phyloP scores from a whole-genome alignment of 2,113 vertebrate genomes.

The Asarcornis scutulata region DNA sequence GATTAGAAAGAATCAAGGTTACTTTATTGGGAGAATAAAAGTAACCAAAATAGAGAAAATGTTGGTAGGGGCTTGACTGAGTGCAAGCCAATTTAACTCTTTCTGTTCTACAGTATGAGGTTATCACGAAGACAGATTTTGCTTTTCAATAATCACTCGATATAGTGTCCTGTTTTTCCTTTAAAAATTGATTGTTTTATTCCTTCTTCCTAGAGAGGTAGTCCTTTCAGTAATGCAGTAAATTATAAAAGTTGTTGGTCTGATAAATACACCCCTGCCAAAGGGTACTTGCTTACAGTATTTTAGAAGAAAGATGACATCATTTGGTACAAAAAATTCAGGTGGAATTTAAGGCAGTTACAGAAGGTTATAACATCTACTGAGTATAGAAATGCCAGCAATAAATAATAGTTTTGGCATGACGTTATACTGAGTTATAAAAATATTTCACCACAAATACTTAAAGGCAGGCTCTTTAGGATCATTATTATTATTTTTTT shows the following conservation, averaged over 20 bases:
- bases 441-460: not conserved
- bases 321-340: constrained; percentile 13
- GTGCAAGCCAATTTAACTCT: not conserved
- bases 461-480: not conserved
- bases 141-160: not conserved
- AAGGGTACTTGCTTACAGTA: constrained; percentile 40
- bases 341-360: constrained; percentile 49
- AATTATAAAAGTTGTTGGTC: constrained; percentile 24
- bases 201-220: constrained; percentile 20
- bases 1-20: not conserved
- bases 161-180: not conserved
- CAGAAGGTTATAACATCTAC: not conserved
- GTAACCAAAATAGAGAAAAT: not conserved
- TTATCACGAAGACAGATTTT: not conserved
- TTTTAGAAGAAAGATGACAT: constrained; percentile 59
- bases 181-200: constrained; percentile 34
- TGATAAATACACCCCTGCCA: constrained; percentile 58
- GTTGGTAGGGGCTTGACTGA: not conserved
- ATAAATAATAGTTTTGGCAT: constrained; percentile 24
- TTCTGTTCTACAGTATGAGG: not conserved
- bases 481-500: not conserved
- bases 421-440: not conserved
- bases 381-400: not conserved
- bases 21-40: not conserved
- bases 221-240: constrained; percentile 30